A percentile compares a stretch with the other conserved stretches of the same genome.
Conservation (phyloP, 1,140 invertebrate species). For the Leptonema lineaticorne region DNA sequence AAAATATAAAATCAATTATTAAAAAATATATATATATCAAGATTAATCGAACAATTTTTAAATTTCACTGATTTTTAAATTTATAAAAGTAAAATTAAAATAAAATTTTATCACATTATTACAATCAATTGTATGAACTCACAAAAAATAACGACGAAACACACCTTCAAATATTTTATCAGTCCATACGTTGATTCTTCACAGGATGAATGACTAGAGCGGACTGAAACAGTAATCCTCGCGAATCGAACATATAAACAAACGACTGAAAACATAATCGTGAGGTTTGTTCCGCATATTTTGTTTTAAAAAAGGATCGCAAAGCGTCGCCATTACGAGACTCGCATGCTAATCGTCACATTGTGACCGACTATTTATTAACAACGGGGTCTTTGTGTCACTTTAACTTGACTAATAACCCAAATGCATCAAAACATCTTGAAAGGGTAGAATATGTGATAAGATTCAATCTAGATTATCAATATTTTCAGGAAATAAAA, state of each 20-base stretch:
- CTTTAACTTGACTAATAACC: background rate
- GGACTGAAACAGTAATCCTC: conserved; percentile 18
- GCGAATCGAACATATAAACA: conserved; percentile 24
- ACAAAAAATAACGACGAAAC: no score
- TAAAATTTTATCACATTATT: no score
- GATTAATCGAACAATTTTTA: no score
- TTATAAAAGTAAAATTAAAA: no score
- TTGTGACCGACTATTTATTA: conserved; percentile 8
- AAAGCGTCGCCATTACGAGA: background rate
- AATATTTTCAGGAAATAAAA: no score
- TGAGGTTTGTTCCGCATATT: conserved; percentile 26
- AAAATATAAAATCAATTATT: no score
- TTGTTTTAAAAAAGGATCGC: conserved; percentile 27
- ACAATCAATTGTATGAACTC: no score
- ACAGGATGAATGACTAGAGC: background rate
- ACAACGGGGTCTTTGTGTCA: conserved; percentile 15
- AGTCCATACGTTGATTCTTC: no score
- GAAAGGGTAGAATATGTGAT: background rate
- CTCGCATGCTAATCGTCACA: background rate
- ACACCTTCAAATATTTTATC: no score
- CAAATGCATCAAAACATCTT: background rate
- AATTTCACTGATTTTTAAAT: no score
- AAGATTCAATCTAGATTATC: no score
- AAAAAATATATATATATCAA: no score
- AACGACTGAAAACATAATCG: conserved; percentile 19